These are phyloP conservation scores for Dryas iulia DNA, from an alignment of 1,140 invertebrate species.

Conservation along the genomic window DNA sequence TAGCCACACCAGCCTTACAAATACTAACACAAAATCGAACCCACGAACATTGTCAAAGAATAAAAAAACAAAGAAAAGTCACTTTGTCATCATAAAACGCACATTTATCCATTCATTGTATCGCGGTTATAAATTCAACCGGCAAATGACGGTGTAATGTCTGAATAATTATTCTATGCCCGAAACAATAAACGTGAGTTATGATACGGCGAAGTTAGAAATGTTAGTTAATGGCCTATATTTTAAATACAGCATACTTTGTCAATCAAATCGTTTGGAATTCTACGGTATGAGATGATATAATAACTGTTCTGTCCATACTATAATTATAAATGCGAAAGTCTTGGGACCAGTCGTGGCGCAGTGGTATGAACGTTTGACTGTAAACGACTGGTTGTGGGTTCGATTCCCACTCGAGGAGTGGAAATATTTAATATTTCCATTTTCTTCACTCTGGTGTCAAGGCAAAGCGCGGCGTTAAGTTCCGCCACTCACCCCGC, in stretches of 20 bases:
- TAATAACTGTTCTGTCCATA: neutral
- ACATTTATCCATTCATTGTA: neutral
- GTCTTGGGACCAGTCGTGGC: too few relatives aligned
- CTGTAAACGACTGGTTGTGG: too few relatives aligned
- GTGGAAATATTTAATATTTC: too few relatives aligned
- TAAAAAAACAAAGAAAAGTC: neutral
- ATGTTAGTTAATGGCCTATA: neutral
- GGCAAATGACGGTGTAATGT: slow-evolving; percentile 6
- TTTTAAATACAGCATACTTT: neutral
- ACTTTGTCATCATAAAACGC: neutral
- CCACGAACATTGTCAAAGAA: too few relatives aligned
- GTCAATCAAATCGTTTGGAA: neutral
- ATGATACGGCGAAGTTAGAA: neutral
- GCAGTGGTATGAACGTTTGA: too few relatives aligned
- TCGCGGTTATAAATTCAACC: neutral
- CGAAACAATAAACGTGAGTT: slow-evolving; percentile 6
- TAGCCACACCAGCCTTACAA: too few relatives aligned
- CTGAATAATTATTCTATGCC: slow-evolving; percentile 3
- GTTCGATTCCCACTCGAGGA: too few relatives aligned
- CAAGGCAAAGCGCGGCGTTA: too few relatives aligned
- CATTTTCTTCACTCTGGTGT: too few relatives aligned
- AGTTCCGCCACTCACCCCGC: too few relatives aligned
- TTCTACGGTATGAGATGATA: neutral
- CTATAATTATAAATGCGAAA: too few relatives aligned
- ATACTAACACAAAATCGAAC: too few relatives aligned